Conservation (phyloP, 2,797 vertebrate genomes). For the Gephyroberyx darwinii region DNA sequence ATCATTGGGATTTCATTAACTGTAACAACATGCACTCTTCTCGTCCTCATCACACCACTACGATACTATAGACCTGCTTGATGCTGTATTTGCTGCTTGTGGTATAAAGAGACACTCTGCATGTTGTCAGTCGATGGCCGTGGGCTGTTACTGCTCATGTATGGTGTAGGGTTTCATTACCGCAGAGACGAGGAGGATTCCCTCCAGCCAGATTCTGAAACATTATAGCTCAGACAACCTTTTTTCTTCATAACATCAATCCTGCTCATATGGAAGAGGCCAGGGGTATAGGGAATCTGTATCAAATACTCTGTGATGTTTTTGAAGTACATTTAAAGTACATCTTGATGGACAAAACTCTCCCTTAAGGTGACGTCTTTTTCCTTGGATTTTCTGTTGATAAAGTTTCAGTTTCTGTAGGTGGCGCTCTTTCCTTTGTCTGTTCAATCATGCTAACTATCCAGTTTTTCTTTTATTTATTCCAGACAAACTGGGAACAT, state of each 20-base stretch:
- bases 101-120: too few species aligned
- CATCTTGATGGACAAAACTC: background rate
- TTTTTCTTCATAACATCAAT: constrained; percentile 9
- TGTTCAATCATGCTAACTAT: too few species aligned
- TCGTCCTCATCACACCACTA: background rate
- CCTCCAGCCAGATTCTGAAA: background rate
- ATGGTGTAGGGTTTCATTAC: background rate
- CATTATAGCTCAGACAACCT: background rate
- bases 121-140: too few species aligned
- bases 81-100: background rate
- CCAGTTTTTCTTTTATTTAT: too few species aligned
- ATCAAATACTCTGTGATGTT: background rate
- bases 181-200: background rate
- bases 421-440: too few species aligned
- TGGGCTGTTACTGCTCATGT: background rate
- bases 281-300: background rate
- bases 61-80: background rate
- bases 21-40: background rate
- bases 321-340: background rate
- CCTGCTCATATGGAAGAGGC: background rate
- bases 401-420: too few species aligned
- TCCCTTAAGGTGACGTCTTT: too few species aligned
- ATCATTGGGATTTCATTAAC: background rate
- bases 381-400: too few species aligned
- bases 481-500: too few species aligned